Conservation (phyloP, 2,113 vertebrate genomes). For the Theristicus caerulescens region DNA sequence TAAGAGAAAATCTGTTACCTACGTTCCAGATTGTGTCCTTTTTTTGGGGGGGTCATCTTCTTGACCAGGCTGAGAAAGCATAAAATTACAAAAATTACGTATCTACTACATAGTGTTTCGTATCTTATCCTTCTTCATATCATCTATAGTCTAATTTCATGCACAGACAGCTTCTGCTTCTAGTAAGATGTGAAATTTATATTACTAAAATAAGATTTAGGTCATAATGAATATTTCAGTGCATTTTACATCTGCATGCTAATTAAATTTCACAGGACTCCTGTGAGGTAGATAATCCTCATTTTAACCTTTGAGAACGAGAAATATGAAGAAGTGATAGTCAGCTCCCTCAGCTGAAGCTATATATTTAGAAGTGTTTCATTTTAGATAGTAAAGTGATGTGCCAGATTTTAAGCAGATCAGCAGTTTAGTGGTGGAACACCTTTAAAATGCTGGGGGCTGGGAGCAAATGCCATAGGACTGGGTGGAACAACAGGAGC, state of each 20-base stretch:
- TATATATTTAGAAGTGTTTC: not conserved
- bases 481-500: not conserved
- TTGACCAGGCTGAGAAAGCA: not conserved
- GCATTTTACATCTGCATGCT: slow-evolving; percentile 6
- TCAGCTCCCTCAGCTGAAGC: not conserved
- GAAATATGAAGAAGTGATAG: not conserved
- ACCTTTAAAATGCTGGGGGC: not conserved
- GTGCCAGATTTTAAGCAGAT: not conserved
- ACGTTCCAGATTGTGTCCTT: not conserved
- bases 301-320: slow-evolving; percentile 28
- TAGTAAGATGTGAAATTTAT: not conserved
- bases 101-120: not conserved
- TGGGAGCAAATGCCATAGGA: not conserved
- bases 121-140: not conserved
- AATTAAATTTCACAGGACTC: slow-evolving; percentile 25
- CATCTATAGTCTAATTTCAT: not conserved
- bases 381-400: not conserved
- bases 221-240: slow-evolving; percentile 20
- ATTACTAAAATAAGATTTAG: slow-evolving; percentile 3
- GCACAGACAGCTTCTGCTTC: not conserved
- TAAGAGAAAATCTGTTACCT: not conserved
- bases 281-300: not conserved
- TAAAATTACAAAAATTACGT: not conserved
- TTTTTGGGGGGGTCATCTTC: not conserved
- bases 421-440: not conserved